Percentiles rank a stretch among this genome's conserved stretches.
phyloP scores from a whole-genome alignment of 2,113 vertebrate species.

The Cynopterus brachyotis region DNA sequence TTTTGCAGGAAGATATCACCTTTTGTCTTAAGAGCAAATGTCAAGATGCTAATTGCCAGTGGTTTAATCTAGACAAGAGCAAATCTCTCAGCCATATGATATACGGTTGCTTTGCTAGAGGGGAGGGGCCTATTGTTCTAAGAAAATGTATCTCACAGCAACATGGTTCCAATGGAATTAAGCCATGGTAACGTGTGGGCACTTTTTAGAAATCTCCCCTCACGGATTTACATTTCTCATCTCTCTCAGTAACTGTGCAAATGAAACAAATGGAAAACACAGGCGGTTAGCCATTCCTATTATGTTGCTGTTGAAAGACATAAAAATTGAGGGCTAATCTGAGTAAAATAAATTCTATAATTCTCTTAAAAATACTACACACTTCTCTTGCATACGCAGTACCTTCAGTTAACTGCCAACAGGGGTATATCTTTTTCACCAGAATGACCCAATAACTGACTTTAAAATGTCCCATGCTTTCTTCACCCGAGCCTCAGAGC shows the following conservation, averaged over 20 bases:
- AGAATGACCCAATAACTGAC: background rate
- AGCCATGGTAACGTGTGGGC: background rate
- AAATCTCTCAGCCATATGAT: background rate
- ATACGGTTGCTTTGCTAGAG: background rate
- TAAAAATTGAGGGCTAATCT: background rate
- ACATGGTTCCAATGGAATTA: background rate
- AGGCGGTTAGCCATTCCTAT: background rate
- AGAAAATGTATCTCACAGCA: background rate
- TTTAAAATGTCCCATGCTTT: background rate
- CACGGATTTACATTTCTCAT: background rate
- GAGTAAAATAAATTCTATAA: background rate
- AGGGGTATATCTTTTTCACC: background rate
- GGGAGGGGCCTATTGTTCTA: background rate
- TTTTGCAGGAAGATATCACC: background rate
- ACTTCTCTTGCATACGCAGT: background rate
- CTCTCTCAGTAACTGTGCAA: slow-evolving; percentile 15
- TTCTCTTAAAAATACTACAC: background rate
- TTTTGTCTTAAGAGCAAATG: slow-evolving; percentile 27
- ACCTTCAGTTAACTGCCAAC: background rate
- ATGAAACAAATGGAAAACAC: slow-evolving; percentile 3
- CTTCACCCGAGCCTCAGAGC: background rate
- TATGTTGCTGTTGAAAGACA: background rate
- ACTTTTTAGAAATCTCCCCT: background rate
- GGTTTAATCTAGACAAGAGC: slow-evolving; percentile 22
- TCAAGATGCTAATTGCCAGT: background rate